Percentiles rank a stretch among this genome's conserved stretches.
phyloP scores from a whole-genome alignment of 2,797 vertebrate species.

The Cossypha niveicapilla region DNA sequence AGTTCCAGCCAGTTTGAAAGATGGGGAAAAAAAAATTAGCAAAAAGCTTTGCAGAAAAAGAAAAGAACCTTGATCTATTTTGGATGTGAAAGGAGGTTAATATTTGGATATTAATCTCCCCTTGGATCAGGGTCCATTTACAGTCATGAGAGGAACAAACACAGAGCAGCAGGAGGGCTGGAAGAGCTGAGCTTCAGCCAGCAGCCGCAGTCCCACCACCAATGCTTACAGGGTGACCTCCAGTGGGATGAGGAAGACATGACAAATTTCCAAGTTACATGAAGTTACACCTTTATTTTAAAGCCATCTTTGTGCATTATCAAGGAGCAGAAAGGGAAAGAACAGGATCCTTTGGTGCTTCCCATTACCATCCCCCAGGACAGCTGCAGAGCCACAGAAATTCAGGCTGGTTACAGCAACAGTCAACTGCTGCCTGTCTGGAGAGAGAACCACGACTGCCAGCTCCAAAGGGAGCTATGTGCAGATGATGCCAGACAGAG shows the following conservation, averaged over 20 bases:
- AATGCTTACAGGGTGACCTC: neutral
- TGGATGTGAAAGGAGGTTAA: neutral
- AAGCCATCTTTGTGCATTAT: neutral
- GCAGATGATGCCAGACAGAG: fast-evolving
- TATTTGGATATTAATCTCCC: neutral
- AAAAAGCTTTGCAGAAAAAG: neutral
- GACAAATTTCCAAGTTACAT: neutral
- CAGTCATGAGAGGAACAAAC: fast-evolving
- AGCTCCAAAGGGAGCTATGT: fast-evolving
- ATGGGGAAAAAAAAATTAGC: neutral
- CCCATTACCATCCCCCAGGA: neutral
- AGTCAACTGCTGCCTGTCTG: fast-evolving
- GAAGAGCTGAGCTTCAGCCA: neutral
- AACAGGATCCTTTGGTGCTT: neutral
- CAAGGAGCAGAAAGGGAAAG: neutral
- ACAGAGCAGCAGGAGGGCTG: neutral
- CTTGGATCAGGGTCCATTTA: neutral
- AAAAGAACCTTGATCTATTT: neutral
- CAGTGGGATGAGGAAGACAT: neutral
- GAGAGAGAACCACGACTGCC: fast-evolving
- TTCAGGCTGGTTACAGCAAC: fast-evolving
- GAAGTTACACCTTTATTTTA: conserved; percentile 35
- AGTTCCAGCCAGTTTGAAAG: neutral
- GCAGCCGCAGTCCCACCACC: fast-evolving
- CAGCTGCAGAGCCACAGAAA: fast-evolving